Percentiles rank a stretch among this genome's conserved stretches.
Evolutionary conservation across 2,113 vertebrate species (phyloP).

Genomic region (Sinocyclocheilus anophthalmus): DNA sequence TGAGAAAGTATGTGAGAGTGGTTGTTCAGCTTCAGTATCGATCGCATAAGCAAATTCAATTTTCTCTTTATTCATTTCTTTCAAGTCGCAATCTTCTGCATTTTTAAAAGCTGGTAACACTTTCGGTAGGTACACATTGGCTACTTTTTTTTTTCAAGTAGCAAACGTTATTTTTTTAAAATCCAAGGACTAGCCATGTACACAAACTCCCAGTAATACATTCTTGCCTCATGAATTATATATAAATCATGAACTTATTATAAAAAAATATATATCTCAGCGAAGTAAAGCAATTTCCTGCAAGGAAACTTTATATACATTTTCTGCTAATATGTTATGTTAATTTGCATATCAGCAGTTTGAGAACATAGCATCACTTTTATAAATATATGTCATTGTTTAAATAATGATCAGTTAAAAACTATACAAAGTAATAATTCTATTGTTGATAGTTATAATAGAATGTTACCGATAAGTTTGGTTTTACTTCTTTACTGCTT

Average conservation of each 20-base stretch:
- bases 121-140: too few relatives aligned
- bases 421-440: neutral
- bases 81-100: neutral
- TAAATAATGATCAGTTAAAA: neutral
- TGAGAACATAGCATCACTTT: neutral
- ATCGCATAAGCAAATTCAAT: too few relatives aligned
- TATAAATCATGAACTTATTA: too few relatives aligned
- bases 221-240: neutral
- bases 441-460: neutral
- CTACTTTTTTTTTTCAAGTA: neutral
- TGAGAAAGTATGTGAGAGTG: neutral
- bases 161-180: neutral
- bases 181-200: too few relatives aligned
- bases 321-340: too few relatives aligned
- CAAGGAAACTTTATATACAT: neutral
- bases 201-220: too few relatives aligned
- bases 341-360: neutral
- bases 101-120: too few relatives aligned
- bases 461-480: neutral
- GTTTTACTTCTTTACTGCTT: constrained; percentile 18
- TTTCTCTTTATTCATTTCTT: neutral
- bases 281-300: neutral
- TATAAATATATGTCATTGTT: neutral
- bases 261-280: too few relatives aligned
- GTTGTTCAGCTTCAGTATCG: too few relatives aligned